A percentile compares a stretch with the other conserved stretches of the same genome.
These are phyloP conservation scores for Yponomeuta cagnagella DNA, from an alignment of 2,888 invertebrate genomes.

Conservation along the genomic window DNA sequence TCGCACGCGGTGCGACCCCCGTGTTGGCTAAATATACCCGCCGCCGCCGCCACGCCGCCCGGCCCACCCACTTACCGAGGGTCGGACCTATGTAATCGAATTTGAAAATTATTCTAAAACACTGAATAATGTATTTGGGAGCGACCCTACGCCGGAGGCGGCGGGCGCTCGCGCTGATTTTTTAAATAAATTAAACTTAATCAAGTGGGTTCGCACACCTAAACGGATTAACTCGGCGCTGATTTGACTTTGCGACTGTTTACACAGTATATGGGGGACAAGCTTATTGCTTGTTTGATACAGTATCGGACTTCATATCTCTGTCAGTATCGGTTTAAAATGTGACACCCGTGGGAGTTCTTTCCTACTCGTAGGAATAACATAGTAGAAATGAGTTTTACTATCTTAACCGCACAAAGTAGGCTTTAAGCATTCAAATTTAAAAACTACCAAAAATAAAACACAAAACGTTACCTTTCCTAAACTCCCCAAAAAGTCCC, in stretches of 20 bases:
- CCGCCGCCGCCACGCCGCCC: conserved; percentile 48
- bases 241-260: conserved; percentile 70
- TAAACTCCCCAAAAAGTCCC: neutral
- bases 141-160: conserved; percentile 66
- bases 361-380: neutral
- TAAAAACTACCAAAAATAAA: neutral
- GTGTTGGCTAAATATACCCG: conserved; percentile 76
- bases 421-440: neutral
- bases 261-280: conserved; percentile 56
- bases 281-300: conserved; percentile 60
- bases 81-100: conserved; percentile 76
- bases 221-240: conserved; percentile 74
- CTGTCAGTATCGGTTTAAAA: neutral
- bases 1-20: conserved; percentile 71
- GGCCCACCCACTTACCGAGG: conserved; percentile 71
- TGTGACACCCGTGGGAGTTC: neutral
- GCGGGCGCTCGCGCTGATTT: conserved; percentile 64
- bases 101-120: conserved; percentile 77
- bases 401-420: too few species aligned
- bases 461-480: neutral
- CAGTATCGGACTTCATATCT: conserved; percentile 38
- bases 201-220: conserved; percentile 75
- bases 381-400: too few species aligned
- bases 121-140: conserved; percentile 75
- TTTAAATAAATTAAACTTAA: conserved; percentile 75